phyloP scores from a whole-genome alignment of 2,113 vertebrate species.

The Synchiropus splendidus region DNA sequence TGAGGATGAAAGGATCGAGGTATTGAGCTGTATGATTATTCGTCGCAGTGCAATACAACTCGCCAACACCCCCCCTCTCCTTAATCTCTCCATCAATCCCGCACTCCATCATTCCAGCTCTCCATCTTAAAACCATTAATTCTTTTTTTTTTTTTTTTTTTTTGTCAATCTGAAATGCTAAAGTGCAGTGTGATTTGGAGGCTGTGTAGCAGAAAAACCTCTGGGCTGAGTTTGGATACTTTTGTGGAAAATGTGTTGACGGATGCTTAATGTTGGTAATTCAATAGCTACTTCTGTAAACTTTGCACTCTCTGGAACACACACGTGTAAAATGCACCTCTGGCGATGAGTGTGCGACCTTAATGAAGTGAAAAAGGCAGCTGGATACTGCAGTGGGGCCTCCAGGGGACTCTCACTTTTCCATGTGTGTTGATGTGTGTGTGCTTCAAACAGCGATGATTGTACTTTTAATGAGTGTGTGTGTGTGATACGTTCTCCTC shows the following conservation, averaged over 20 bases:
- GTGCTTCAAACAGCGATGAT: constrained; percentile 6
- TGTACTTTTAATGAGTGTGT: constrained; percentile 20
- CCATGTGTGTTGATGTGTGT: constrained; percentile 7
- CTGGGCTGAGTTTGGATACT: constrained; percentile 14
- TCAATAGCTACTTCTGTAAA: constrained; percentile 33
- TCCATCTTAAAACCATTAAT: constrained; percentile 25
- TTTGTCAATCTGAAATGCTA: constrained; percentile 34
- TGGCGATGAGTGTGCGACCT: constrained; percentile 40
- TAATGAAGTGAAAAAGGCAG: constrained; percentile 55
- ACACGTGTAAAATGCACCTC: constrained; percentile 32
- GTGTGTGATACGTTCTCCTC: constrained; percentile 6
- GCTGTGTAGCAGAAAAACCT: constrained; percentile 12
- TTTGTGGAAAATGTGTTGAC: constrained; percentile 30
- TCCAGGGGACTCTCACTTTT: constrained; percentile 31
- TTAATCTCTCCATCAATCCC: constrained; percentile 47
- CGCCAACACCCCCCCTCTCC: constrained; percentile 32
- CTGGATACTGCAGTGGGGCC: constrained; percentile 49
- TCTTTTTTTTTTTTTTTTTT: constrained; percentile 16
- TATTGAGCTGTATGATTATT: constrained; percentile 32
- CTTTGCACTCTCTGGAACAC: constrained; percentile 3
- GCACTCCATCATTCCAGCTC: constrained; percentile 13
- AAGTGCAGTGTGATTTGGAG: constrained; percentile 7
- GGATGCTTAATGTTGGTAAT: constrained; percentile 24
- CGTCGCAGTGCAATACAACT: constrained; percentile 23
- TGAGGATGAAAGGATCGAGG: constrained; percentile 32